Evolutionary conservation across 2,113 vertebrate genomes (phyloP).

Genomic region (Paedocypris sp.): DNA sequence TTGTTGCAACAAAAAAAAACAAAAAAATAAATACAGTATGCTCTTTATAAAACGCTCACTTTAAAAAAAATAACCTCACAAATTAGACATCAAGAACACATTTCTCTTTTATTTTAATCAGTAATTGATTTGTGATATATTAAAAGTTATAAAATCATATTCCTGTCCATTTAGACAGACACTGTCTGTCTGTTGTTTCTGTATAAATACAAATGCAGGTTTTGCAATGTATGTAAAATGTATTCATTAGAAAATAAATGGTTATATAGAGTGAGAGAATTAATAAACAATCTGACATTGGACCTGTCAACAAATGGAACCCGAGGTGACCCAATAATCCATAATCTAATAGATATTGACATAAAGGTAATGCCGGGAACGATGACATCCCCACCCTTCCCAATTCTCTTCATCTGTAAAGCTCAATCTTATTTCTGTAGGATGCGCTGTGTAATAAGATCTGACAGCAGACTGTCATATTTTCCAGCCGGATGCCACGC

Average conservation of each 20-base stretch:
- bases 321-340: neutral
- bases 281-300: neutral
- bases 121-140: too few species aligned
- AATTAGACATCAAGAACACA: too few species aligned
- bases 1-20: too few species aligned
- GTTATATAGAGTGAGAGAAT: neutral
- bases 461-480: constrained; percentile 68
- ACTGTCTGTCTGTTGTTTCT: too few species aligned
- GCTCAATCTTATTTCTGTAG: neutral
- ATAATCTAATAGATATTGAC: constrained; percentile 2
- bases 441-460: constrained; percentile 56
- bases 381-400: neutral
- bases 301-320: neutral
- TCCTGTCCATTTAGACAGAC: too few species aligned
- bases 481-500: constrained; percentile 39
- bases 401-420: neutral
- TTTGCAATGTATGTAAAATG: neutral
- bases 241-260: neutral
- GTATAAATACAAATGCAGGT: neutral
- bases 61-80: too few species aligned
- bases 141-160: too few species aligned
- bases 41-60: too few species aligned
- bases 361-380: constrained; percentile 10
- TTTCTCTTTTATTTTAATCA: too few species aligned
- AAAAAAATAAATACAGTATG: too few species aligned